A percentile compares a stretch with the other conserved stretches of the same genome.
Conservation (phyloP, 2,888 invertebrate genomes). For the Polyploca ridens region DNA sequence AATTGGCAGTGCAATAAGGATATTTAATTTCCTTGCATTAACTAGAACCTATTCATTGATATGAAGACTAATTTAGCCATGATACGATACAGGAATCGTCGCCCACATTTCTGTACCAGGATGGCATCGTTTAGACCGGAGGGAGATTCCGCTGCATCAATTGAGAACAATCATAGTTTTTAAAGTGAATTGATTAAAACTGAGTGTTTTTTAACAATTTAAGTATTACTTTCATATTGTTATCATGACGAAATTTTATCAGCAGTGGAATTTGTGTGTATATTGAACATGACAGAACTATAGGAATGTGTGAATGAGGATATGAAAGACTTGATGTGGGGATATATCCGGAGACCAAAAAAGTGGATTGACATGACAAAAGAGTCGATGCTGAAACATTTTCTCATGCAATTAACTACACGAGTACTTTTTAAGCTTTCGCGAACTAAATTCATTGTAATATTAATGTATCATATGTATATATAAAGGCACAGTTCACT, state of each 20-base stretch:
- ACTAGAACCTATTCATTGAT: constrained; percentile 41
- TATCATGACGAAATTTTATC: background rate
- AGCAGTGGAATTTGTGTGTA: constrained; percentile 10
- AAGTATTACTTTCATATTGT: background rate
- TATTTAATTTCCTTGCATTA: constrained; percentile 40
- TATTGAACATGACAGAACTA: too few species aligned
- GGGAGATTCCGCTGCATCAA: constrained; percentile 35
- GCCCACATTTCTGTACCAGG: constrained; percentile 51
- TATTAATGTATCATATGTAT: too few species aligned
- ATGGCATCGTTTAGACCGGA: constrained; percentile 48
- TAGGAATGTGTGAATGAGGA: background rate
- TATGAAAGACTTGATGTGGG: background rate
- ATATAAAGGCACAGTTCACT: too few species aligned
- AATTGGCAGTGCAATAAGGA: constrained; percentile 25
- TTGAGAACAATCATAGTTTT: constrained; percentile 48
- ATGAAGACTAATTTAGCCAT: constrained; percentile 35
- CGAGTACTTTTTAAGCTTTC: too few species aligned
- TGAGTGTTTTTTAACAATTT: constrained; percentile 25
- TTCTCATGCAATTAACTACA: too few species aligned
- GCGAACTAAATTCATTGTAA: too few species aligned
- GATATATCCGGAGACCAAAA: too few species aligned
- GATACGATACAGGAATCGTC: constrained; percentile 32
- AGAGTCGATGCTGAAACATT: too few species aligned
- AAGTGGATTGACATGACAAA: too few species aligned
- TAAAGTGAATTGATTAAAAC: constrained; percentile 32